These are phyloP conservation scores for Escarpia spicata DNA, from an alignment of 2,888 invertebrate species.

Conservation along the genomic window DNA sequence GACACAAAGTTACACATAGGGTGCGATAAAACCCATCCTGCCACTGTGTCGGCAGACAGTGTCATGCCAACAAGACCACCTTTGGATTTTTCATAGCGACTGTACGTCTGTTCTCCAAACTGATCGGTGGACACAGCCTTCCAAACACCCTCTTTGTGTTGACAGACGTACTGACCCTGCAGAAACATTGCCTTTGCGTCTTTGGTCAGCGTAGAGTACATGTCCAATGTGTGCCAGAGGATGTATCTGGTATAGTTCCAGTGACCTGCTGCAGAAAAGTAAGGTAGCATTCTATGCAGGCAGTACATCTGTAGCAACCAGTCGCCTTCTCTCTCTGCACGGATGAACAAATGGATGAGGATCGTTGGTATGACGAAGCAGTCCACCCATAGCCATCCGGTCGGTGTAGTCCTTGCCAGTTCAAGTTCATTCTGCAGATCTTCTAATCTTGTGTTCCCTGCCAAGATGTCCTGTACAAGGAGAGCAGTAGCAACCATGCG, in stretches of 20 bases:
- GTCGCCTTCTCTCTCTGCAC: not conserved
- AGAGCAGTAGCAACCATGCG: conserved; percentile 29
- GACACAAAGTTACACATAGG: conserved; percentile 27
- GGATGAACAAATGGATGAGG: conserved; percentile 19
- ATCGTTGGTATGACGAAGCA: not conserved
- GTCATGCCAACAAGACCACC: conserved; percentile 26
- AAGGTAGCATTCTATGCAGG: too few relatives aligned
- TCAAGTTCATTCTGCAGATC: too few relatives aligned
- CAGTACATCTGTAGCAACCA: too few relatives aligned
- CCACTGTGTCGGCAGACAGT: not conserved
- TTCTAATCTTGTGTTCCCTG: too few relatives aligned
- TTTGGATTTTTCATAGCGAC: conserved; percentile 27
- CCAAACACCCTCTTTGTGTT: conserved; percentile 28
- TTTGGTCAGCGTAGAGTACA: not conserved
- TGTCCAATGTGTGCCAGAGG: conserved; percentile 24
- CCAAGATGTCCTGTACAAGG: too few relatives aligned
- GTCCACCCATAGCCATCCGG: too few relatives aligned
- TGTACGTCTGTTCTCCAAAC: conserved; percentile 31
- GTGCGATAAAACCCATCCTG: conserved; percentile 26
- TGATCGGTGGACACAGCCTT: conserved; percentile 23
- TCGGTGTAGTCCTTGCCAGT: too few relatives aligned
- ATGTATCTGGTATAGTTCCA: conserved; percentile 28
- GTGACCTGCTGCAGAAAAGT: conserved; percentile 28
- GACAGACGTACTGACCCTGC: conserved; percentile 1
- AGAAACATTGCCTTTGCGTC: conserved; percentile 17